phyloP scores from a whole-genome alignment of 92 coral and sea anemone genomes.

The Bergia sp. region DNA sequence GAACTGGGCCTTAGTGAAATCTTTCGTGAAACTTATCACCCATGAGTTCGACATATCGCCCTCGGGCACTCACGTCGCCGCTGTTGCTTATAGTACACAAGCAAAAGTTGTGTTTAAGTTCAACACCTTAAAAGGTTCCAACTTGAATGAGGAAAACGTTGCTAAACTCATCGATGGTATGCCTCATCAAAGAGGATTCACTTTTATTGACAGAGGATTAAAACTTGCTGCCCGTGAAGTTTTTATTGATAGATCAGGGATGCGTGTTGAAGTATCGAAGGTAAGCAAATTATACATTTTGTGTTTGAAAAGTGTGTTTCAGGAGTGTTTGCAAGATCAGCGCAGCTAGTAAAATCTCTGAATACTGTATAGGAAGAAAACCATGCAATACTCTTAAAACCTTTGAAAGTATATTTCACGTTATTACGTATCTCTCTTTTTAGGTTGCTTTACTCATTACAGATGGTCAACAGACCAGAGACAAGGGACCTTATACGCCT shows the following conservation, averaged over 20 bases:
- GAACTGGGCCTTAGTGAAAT: not conserved
- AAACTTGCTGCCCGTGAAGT: constrained; percentile 1
- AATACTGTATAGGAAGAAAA: too few species aligned
- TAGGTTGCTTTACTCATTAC: constrained; percentile 15
- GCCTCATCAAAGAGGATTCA: constrained; percentile 16
- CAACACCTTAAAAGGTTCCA: not conserved
- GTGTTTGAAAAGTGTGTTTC: too few species aligned
- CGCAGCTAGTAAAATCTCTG: too few species aligned
- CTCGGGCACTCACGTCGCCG: too few species aligned
- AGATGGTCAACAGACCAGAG: constrained; percentile 12
- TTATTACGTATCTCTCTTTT: too few species aligned
- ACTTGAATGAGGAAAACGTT: not conserved
- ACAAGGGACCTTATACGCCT: constrained; percentile 3
- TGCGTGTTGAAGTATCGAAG: constrained; percentile 9
- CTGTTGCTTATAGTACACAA: not conserved
- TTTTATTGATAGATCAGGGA: constrained; percentile 1
- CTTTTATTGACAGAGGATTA: constrained; percentile 13
- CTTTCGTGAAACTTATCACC: too few species aligned
- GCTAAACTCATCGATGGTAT: not conserved
- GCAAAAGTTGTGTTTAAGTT: not conserved
- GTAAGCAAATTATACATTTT: not conserved
- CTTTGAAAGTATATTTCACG: too few species aligned
- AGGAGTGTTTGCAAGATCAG: too few species aligned
- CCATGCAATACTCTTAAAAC: too few species aligned
- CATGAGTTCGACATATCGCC: too few species aligned